Percentiles rank a stretch among this genome's conserved stretches.
Conservation (phyloP, 2,888 invertebrate species). For the Gastrophysa polygoni region DNA sequence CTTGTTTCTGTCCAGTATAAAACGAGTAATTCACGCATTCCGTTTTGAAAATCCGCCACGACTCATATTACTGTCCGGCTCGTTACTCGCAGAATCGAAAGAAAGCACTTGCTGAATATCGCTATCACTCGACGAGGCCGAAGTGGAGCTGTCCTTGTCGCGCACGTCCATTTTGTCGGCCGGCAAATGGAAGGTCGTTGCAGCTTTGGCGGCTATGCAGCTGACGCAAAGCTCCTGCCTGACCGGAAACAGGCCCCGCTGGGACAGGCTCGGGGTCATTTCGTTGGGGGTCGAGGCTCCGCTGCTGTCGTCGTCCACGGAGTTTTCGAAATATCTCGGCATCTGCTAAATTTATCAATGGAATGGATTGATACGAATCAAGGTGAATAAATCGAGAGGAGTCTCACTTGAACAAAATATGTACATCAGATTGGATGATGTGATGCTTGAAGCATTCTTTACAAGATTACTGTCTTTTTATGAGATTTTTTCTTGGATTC, state of each 20-base stretch:
- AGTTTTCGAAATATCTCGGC: constrained; percentile 58
- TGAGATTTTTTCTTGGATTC: too few relatives aligned
- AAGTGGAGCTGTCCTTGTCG: constrained; percentile 19
- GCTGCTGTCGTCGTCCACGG: constrained; percentile 63
- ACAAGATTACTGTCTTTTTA: too few relatives aligned
- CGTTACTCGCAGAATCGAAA: constrained; percentile 10
- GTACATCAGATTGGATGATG: too few relatives aligned
- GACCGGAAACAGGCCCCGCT: constrained; percentile 42
- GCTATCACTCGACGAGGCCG: constrained; percentile 21
- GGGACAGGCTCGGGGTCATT: constrained; percentile 63
- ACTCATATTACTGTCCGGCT: constrained; percentile 14
- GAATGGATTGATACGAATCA: too few relatives aligned
- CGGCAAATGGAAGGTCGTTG: constrained; percentile 27
- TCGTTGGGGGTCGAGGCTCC: constrained; percentile 70
- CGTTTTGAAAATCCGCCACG: constrained; percentile 17
- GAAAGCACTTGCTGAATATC: constrained; percentile 33
- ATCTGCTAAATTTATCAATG: constrained; percentile 34
- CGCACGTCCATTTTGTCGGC: not conserved
- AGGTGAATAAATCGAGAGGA: too few relatives aligned
- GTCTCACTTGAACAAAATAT: too few relatives aligned
- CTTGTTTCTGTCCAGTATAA: not conserved
- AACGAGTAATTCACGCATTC: constrained; percentile 6
- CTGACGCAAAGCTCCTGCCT: constrained; percentile 53
- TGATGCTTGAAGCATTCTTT: too few relatives aligned
- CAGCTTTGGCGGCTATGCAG: constrained; percentile 51